A percentile compares a stretch with the other conserved stretches of the same genome.
Conservation (phyloP, 2,888 invertebrate species). For the Phortica magna region DNA sequence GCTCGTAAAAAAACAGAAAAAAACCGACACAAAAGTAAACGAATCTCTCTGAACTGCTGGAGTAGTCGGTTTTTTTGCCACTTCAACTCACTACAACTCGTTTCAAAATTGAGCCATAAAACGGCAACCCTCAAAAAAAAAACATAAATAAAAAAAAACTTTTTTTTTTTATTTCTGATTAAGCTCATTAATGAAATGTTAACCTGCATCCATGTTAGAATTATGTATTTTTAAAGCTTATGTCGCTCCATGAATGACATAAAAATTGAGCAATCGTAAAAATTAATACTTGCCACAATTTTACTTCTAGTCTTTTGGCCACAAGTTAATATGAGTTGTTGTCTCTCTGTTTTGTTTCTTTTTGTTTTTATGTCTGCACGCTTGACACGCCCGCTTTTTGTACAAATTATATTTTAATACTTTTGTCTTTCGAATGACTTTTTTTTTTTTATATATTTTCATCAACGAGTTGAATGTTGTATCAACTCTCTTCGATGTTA, state of each 20-base stretch:
- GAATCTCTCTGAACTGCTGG: neutral
- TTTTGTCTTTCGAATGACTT: neutral
- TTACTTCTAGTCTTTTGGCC: neutral
- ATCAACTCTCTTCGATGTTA: neutral
- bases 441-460: neutral
- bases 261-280: slow-evolving; percentile 19
- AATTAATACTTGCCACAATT: slow-evolving; percentile 29
- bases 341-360: neutral
- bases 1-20: slow-evolving; percentile 63
- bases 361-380: too few species aligned
- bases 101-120: neutral
- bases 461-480: neutral
- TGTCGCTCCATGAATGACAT: neutral
- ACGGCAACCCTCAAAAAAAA: neutral
- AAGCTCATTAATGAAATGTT: slow-evolving; percentile 73
- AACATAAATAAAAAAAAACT: too few species aligned
- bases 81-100: neutral
- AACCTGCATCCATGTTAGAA: slow-evolving; percentile 61
- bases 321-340: neutral
- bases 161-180: slow-evolving; percentile 53
- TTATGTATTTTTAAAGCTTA: slow-evolving; percentile 13
- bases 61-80: neutral
- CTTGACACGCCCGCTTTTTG: slow-evolving; percentile 16
- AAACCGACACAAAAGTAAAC: neutral
- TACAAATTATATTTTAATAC: neutral